Evolutionary conservation across 2,797 vertebrate genomes (phyloP).

Genomic region (Leptodactylus fallax): DNA sequence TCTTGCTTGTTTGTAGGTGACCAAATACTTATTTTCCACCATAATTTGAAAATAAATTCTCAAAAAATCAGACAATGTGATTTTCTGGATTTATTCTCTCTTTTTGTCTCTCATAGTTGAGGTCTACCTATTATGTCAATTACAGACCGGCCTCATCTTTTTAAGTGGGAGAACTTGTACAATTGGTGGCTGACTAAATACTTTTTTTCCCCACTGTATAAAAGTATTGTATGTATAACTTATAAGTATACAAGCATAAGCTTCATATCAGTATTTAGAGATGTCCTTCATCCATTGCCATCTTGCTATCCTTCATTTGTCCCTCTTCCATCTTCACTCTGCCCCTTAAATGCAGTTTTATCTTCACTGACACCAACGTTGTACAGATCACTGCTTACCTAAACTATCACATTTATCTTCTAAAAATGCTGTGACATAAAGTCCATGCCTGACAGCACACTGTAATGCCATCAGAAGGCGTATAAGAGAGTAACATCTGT

Average conservation of each 20-base stretch:
- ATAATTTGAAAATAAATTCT: too few species aligned
- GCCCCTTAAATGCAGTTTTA: background rate
- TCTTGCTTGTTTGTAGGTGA: too few species aligned
- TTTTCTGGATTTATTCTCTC: too few species aligned
- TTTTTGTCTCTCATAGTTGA: too few species aligned
- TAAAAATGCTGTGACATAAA: conserved; percentile 8
- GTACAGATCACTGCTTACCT: conserved; percentile 4
- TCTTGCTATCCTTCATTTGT: background rate
- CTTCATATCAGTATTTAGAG: background rate
- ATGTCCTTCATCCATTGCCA: background rate
- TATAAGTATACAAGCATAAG: too few species aligned
- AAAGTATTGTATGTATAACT: background rate
- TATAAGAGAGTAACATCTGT: conserved; percentile 9
- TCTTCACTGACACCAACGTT: background rate
- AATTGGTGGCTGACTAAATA: too few species aligned
- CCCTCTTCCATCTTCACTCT: background rate
- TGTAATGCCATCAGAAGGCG: conserved; percentile 2
- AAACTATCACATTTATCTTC: conserved; percentile 16
- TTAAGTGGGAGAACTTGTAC: too few species aligned
- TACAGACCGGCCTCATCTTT: too few species aligned
- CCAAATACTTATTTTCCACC: too few species aligned
- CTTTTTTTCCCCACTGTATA: too few species aligned
- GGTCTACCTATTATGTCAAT: too few species aligned
- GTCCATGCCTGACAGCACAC: background rate
- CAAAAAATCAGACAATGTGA: too few species aligned